phyloP scores from a whole-genome alignment of 2,888 invertebrate genomes.

The Patella caerulea region DNA sequence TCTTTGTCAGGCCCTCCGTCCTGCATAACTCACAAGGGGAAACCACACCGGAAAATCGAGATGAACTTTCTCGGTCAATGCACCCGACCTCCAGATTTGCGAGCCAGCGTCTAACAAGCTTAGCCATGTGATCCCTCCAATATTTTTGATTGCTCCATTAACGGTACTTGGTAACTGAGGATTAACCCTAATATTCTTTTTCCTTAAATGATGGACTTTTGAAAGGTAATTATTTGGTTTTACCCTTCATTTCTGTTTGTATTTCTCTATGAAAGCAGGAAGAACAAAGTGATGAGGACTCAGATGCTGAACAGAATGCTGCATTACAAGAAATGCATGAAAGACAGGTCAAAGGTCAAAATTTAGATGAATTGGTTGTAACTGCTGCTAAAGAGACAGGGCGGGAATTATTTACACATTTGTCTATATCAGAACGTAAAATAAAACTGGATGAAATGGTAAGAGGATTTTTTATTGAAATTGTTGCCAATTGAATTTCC shows the following conservation, averaged over 20 bases:
- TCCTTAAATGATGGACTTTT: too few species aligned
- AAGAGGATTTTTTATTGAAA: conserved; percentile 58
- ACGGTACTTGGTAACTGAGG: too few species aligned
- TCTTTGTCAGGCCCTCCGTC: too few species aligned
- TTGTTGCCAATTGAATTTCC: too few species aligned
- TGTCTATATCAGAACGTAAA: conserved; percentile 80
- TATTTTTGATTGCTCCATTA: too few species aligned
- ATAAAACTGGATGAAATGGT: conserved; percentile 91
- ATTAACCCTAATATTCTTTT: too few species aligned
- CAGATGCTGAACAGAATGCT: conserved; percentile 31
- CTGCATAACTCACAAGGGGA: too few species aligned
- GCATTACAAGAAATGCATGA: conserved; percentile 23
- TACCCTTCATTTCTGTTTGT: background rate
- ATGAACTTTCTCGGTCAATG: too few species aligned
- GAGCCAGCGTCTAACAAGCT: too few species aligned
- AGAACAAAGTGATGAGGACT: conserved; percentile 37
- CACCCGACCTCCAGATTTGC: too few species aligned
- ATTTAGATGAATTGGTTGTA: conserved; percentile 77
- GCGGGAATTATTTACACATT: conserved; percentile 82
- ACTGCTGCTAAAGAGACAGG: conserved; percentile 90
- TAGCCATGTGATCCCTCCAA: too few species aligned
- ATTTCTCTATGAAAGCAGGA: conserved; percentile 8
- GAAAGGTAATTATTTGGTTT: background rate
- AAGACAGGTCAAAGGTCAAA: conserved; percentile 35
- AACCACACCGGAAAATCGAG: too few species aligned